Evolutionary conservation across 2,888 invertebrate species (phyloP), one percentile per base, ranked within the genome.

Genomic region (Phasia obesa): DNA sequence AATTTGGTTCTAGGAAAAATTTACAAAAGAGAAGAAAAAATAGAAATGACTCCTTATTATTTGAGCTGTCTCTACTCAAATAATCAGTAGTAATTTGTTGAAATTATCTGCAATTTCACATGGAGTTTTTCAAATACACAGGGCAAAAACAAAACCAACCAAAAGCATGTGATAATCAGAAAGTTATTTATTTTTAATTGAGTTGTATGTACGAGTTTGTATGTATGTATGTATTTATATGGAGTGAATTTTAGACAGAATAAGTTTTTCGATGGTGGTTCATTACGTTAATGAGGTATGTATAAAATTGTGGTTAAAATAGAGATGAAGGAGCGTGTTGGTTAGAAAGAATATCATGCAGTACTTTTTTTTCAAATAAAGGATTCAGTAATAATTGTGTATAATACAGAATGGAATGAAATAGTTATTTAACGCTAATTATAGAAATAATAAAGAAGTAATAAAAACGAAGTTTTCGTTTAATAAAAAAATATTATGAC

Each of bases 121-220:
- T 17, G 17, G 13, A 70, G 59, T 59, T 57, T 13, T 70, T 71
- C 13, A 27, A 3, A 38, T 11, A n/a, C 38, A n/a, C 51, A n/a
- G 11, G n/a, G n/a, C 38, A 27, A 23, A 42, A 47, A 55, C 9
- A 59, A 47, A 57, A 49, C 25, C n/a, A 57, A 47, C 23, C n/a
- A 65, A 65, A 38, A 65, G 23, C 51, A 74, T 74, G 80, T 74
- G 74, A 64, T 74, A 80, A 55, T 69, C 70, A 62, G 27, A 19
- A 55, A 64, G 49, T 42, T 75, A 70, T 70, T 79, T 67, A 27
- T 60, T 67, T 53, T 38, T 79, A 79, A 79, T 73, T 79, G 79
- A 67, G 65, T 47, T 4, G 35, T 25, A 49, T 27, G 27, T 51
- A 13, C 17, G 13, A n/a, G n/a, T n/a, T n/a, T n/a, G n/a, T n/a